Percentiles rank a stretch among this genome's conserved stretches.
Conservation (phyloP, 2,797 vertebrate species). For the Buceros bicornis region DNA sequence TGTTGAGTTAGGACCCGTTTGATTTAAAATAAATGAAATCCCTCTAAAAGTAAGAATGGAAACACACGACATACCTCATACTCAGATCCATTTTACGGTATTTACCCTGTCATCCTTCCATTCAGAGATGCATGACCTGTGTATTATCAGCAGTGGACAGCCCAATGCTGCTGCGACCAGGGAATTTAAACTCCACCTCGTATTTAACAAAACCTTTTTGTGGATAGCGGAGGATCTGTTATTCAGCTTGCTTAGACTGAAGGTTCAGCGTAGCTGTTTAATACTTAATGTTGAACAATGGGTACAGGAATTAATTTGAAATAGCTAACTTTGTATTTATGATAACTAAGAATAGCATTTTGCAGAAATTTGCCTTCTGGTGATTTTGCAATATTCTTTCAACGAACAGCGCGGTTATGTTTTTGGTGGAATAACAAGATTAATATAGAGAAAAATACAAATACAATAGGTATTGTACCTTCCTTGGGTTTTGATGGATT, state of each 20-base stretch:
- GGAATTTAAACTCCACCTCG: slow-evolving; percentile 15
- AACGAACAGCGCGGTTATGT: neutral
- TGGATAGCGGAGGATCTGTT: neutral
- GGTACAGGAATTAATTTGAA: neutral
- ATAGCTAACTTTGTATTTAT: neutral
- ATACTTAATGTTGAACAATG: neutral
- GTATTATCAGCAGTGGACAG: slow-evolving; percentile 36
- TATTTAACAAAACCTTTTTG: slow-evolving; percentile 2
- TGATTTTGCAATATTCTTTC: slow-evolving; percentile 44
- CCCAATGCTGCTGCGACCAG: neutral
- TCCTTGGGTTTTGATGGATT: slow-evolving; percentile 10
- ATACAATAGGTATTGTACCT: slow-evolving; percentile 8
- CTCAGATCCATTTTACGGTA: neutral
- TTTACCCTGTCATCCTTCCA: slow-evolving; percentile 7
- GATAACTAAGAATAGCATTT: neutral
- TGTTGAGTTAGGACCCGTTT: slow-evolving; percentile 9
- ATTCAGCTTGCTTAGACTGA: slow-evolving; percentile 3
- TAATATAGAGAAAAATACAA: slow-evolving; percentile 32
- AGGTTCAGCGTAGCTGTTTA: neutral
- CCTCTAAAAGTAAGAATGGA: neutral
- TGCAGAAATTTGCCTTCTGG: slow-evolving; percentile 36
- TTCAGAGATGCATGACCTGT: neutral
- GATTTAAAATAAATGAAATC: slow-evolving; percentile 30
- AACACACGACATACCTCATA: neutral
- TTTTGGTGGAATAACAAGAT: slow-evolving; percentile 20